Percentiles rank a stretch among this genome's conserved stretches.
These are phyloP conservation scores for Lissonota sp. DNA, from an alignment of 2,888 invertebrate genomes.

Conservation along the genomic window DNA sequence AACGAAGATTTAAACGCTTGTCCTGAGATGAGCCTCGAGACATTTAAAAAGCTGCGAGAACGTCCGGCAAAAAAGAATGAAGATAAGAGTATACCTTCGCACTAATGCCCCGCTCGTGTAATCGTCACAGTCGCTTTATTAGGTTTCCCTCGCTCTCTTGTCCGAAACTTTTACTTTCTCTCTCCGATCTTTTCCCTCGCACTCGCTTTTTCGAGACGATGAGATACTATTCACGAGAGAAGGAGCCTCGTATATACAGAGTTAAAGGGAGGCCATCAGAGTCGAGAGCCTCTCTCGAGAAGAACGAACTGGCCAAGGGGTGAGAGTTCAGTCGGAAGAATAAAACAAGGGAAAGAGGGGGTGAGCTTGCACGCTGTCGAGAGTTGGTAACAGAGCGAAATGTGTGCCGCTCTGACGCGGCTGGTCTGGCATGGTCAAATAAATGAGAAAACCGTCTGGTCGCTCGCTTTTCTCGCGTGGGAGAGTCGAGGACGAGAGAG, in stretches of 20 bases:
- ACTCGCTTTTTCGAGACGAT: not conserved
- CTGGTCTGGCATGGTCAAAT: slow-evolving; percentile 53
- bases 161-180: not conserved
- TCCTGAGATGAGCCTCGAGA: not conserved
- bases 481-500: slow-evolving; percentile 8
- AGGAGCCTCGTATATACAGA: not conserved
- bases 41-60: slow-evolving; percentile 8
- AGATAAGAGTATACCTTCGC: not conserved
- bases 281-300: not conserved
- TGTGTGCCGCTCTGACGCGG: slow-evolving; percentile 4
- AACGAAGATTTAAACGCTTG: slow-evolving; percentile 12
- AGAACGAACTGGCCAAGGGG: slow-evolving; percentile 4
- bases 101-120: not conserved
- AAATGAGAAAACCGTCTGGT: slow-evolving; percentile 53
- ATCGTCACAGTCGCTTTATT: slow-evolving; percentile 3
- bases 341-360: slow-evolving; percentile 39
- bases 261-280: not conserved
- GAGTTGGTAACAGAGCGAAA: slow-evolving; percentile 50
- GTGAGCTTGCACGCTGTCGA: not conserved
- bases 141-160: not conserved
- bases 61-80: not conserved
- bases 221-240: slow-evolving; percentile 17
- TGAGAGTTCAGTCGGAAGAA: slow-evolving; percentile 46
- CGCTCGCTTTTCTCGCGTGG: slow-evolving; percentile 1
- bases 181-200: not conserved